Base-by-base conservation (phyloP, 2,888 invertebrate genomes). In the Eupsilia transversa region DNA sequence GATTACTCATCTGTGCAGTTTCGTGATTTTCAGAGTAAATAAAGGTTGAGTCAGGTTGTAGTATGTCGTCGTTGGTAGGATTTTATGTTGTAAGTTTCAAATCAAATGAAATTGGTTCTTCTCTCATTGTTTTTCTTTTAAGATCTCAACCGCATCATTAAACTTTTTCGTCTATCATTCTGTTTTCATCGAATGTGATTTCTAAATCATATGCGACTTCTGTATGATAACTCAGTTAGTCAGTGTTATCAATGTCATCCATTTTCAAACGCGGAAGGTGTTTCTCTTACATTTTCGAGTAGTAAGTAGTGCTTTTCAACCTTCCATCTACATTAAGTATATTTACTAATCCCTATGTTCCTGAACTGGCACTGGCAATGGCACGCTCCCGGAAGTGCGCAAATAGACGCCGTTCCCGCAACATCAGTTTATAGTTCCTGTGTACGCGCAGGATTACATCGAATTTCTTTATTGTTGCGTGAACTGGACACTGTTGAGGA, bases 371-470 rank as follows among this genome's bases (percentile, higher is more conserved):
- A 74, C 79, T 72, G 69, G 79, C 76, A 68, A 61, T 83, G 73
- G 74, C 81, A 80, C 77, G 80, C 79, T 74, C 84, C 80, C 83
- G 89, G 88, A 88, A 89, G 82, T 84, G 33, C 83, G 87, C 85
- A 89, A 89, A 88, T 88, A 88, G 87, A 76, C 63, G 68, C 56
- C 69, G 72, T 77, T 76, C 80, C 60, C 79, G 74, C 74, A 69
- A 73, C 56, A 43, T 52, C 52, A 27, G 70, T 83, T 84, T 77
- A 87, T 84, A 46, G 82, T 86, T 86, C 76, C 86, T 66, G 79
- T 63, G 76, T 65, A 60, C 33, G 75, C 69, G 75, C 79, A 67
- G 70, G 68, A 61, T 77, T 83, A 77, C 82, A 59, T 54, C n/a
- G 72, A 82, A 85, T 23, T 64, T 35, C 60, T 82, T 82, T 54